phyloP scores from a whole-genome alignment of 2,797 vertebrate species.

The Chloroceryle inda region DNA sequence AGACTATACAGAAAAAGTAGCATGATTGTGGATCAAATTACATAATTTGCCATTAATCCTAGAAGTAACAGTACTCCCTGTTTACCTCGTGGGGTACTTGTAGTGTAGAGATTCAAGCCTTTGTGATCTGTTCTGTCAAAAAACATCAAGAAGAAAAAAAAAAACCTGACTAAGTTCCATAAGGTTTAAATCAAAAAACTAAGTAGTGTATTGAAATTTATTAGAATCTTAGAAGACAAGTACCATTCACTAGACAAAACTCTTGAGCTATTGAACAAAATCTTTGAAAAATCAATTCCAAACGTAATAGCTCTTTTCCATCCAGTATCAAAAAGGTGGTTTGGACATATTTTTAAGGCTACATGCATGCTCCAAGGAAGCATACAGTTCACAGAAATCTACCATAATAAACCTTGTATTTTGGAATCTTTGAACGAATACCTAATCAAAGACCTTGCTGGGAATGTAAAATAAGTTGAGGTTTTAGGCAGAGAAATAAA shows the following conservation, averaged over 20 bases:
- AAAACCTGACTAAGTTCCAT: not conserved
- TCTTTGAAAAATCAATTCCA: not conserved
- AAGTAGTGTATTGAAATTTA: not conserved
- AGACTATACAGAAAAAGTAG: not conserved
- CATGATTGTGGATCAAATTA: not conserved
- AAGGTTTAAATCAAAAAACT: not conserved
- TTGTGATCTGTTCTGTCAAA: not conserved
- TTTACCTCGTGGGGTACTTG: not conserved
- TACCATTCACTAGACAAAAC: not conserved
- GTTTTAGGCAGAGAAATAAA: not conserved
- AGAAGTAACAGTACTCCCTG: not conserved
- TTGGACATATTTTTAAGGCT: not conserved
- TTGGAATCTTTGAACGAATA: not conserved
- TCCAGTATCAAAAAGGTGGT: not conserved
- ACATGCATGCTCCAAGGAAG: not conserved
- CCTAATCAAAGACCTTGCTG: not conserved
- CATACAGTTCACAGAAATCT: not conserved
- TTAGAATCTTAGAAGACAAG: not conserved
- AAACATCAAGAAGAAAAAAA: not conserved
- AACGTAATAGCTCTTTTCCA: not conserved
- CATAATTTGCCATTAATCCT: not conserved
- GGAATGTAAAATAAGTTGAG: not conserved
- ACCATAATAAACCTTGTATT: not conserved
- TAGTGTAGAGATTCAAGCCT: not conserved
- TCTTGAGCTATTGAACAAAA: not conserved